Evolutionary conservation across 2,888 invertebrate genomes (phyloP).

Genomic region (Pristionchus exspectatus): DNA sequence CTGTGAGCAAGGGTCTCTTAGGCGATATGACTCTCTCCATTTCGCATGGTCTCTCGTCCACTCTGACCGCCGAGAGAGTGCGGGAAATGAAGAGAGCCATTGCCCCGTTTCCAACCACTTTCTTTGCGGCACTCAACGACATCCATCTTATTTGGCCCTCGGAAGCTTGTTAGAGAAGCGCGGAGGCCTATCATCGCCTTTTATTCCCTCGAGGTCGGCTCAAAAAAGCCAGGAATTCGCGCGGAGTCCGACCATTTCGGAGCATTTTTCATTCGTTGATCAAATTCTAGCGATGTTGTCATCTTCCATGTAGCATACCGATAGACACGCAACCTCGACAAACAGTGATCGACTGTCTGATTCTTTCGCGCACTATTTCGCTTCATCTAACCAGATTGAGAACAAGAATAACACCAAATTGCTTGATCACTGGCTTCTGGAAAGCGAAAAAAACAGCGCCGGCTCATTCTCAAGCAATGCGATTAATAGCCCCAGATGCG

Average conservation of each 20-base stretch:
- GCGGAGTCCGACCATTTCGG: neutral
- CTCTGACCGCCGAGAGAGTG: neutral
- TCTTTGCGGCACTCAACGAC: conserved; percentile 30
- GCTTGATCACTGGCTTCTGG: neutral
- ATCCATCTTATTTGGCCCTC: conserved; percentile 53
- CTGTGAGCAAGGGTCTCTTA: neutral
- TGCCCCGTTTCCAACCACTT: conserved; percentile 43
- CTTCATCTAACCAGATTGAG: neutral
- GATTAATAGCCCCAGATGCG: too few species aligned
- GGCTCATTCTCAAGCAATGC: too few species aligned
- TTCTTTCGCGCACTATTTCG: neutral
- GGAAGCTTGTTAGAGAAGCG: conserved; percentile 39
- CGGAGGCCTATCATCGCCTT: conserved; percentile 46
- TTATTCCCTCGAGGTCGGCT: neutral
- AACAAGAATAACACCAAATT: neutral
- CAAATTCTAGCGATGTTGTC: neutral
- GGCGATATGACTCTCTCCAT: neutral
- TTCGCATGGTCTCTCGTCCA: neutral
- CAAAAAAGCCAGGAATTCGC: neutral
- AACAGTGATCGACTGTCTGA: neutral
- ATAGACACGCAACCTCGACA: neutral
- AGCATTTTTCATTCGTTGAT: neutral
- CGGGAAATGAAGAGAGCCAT: neutral
- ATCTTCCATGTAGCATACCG: neutral
- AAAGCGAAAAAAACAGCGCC: neutral